Base-by-base conservation (phyloP, 1,140 invertebrate genomes). In the Drosophila melanica region DNA sequence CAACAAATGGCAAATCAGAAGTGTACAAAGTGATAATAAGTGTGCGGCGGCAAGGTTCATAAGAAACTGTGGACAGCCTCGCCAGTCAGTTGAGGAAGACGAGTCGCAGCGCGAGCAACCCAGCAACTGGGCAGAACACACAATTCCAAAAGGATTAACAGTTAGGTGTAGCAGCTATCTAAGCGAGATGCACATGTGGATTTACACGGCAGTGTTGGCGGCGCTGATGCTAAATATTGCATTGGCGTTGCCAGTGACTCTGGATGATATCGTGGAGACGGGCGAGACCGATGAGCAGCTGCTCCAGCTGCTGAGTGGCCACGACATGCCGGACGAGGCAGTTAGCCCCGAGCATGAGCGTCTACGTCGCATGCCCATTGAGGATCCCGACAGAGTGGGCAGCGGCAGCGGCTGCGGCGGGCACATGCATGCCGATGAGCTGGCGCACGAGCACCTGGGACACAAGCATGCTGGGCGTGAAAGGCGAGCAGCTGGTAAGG, bases 21-120 rank as follows among this genome's bases (percentile, higher is more conserved):
- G 48, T 50, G 41, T 41, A 44, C 27, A 57, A 45, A 47, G 63
- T 44, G 62, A 47, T 74, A 68, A 69, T 69, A n/a, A 55, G 23
- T 20, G 16, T 20, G n/a, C 11, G 11, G 4, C 35, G 11, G 20
- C 33, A 41, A 16, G 41, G n/a, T 51, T 44, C 71, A 63, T 62
- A 54, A 62, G 51, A 63, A 48, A 58, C 27, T 35, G 71, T 51
- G 12, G 39, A 58, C 20, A 10, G 44, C 39, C 14, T 16, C 42
- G 48, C 11, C 16, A 44, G n/a, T 48, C 74, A 76, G 74, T 76
- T 65, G 16, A 55, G 5, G 14, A 44, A 51, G 8, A 23, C 30
- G 27, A 50, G 51, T 69, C 57, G 51, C 27, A 42, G 44, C 57
- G 71, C 37, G 44, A 74, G 33, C 58, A 63, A 50, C 55, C 55